A percentile compares a stretch with the other conserved stretches of the same genome.
Evolutionary conservation across 2,113 vertebrate genomes (phyloP).

Genomic region (Neodon shergylaensis): DNA sequence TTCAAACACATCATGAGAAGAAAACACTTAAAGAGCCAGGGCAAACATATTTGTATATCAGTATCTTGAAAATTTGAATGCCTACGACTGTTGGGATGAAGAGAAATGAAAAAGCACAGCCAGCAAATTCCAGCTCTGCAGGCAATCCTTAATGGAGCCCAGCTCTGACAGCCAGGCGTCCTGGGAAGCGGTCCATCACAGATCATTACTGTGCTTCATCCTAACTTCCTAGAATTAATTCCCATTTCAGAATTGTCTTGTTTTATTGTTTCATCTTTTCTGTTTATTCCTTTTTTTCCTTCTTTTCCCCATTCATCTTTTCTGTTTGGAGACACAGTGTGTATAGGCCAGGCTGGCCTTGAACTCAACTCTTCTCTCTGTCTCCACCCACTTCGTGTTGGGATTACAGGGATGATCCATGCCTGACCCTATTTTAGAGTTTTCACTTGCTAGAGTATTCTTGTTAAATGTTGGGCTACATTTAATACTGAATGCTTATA

Average conservation of each 20-base stretch:
- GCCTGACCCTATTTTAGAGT: neutral
- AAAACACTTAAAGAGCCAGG: neutral
- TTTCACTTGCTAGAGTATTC: constrained; percentile 34
- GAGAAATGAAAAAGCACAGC: neutral
- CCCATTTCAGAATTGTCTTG: neutral
- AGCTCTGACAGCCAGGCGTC: neutral
- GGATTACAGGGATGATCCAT: neutral
- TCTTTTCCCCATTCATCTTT: neutral
- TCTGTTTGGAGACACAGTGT: neutral
- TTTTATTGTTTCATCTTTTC: neutral
- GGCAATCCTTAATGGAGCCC: neutral
- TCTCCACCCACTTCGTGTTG: neutral
- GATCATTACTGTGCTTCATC: constrained; percentile 2
- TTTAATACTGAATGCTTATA: neutral
- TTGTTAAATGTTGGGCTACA: constrained; percentile 38
- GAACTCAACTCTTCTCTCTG: neutral
- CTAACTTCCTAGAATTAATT: constrained; percentile 32
- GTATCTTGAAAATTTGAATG: neutral
- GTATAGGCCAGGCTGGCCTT: neutral
- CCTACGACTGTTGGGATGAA: neutral
- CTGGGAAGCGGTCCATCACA: neutral
- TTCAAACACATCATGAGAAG: neutral
- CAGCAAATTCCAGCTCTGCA: neutral
- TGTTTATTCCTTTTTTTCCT: neutral
- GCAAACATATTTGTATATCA: neutral